Conservation (phyloP, 2,113 vertebrate species). For the Philantomba maxwellii region DNA sequence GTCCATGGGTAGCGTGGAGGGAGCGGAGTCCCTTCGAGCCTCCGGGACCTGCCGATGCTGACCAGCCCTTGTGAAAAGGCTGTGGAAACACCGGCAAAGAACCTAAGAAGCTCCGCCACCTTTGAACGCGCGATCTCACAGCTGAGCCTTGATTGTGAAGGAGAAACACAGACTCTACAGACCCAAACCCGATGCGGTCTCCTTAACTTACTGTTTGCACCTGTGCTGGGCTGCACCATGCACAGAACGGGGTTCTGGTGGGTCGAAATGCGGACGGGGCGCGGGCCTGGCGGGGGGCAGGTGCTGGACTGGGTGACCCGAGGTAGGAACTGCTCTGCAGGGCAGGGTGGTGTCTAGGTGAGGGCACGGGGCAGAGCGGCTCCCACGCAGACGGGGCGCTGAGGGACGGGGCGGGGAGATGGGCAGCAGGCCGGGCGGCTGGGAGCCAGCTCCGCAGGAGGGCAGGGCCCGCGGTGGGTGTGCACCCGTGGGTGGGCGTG, state of each 20-base stretch:
- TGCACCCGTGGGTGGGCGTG: rapidly evolving
- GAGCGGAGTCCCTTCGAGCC: rapidly evolving
- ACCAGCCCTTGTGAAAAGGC: rapidly evolving
- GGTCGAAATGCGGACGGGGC: rapidly evolving
- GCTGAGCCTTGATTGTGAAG: rapidly evolving
- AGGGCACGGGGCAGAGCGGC: neutral
- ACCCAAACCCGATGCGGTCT: rapidly evolving
- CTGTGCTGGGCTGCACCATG: rapidly evolving
- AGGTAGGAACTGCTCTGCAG: rapidly evolving
- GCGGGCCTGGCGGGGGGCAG: rapidly evolving
- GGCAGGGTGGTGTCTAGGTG: rapidly evolving
- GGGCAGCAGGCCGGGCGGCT: rapidly evolving
- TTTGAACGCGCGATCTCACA: rapidly evolving
- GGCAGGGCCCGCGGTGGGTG: rapidly evolving
- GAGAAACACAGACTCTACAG: rapidly evolving
- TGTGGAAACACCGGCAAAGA: neutral
- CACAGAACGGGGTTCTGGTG: rapidly evolving
- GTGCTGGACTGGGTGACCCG: neutral
- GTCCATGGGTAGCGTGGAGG: rapidly evolving
- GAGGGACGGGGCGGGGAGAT: rapidly evolving
- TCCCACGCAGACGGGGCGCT: rapidly evolving
- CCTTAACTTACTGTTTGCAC: rapidly evolving
- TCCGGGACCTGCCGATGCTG: rapidly evolving
- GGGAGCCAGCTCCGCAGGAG: rapidly evolving
- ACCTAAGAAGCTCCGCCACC: rapidly evolving